A percentile compares a stretch with the other conserved stretches of the same genome.
Conservation (phyloP, 2,888 invertebrate genomes). For the Agelastica alni region DNA sequence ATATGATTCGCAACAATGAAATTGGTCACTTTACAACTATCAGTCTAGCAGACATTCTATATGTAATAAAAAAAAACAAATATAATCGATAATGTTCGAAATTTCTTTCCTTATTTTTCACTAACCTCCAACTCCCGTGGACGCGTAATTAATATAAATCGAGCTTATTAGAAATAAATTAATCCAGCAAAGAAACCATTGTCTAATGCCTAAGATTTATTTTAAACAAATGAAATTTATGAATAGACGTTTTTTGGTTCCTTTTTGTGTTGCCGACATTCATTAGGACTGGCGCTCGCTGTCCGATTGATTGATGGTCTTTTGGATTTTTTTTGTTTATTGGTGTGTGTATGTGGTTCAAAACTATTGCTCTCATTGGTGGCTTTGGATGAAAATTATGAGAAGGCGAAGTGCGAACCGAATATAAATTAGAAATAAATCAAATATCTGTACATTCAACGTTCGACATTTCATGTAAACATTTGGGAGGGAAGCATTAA, state of each 20-base stretch:
- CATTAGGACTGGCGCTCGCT: slow-evolving; percentile 46
- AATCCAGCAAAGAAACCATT: slow-evolving; percentile 46
- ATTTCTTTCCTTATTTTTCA: no score
- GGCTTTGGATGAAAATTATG: slow-evolving; percentile 19
- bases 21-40: no score
- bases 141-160: slow-evolving; percentile 36
- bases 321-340: slow-evolving; percentile 42
- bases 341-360: slow-evolving; percentile 17
- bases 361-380: background rate
- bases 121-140: no score
- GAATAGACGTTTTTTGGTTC: slow-evolving; percentile 47
- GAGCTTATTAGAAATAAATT: slow-evolving; percentile 45
- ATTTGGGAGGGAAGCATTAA: no score
- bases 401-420: no score
- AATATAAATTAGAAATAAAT: no score
- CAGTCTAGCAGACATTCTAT: no score
- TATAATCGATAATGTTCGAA: no score
- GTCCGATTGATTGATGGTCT: slow-evolving; percentile 47
- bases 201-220: slow-evolving; percentile 50
- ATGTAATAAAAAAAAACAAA: no score
- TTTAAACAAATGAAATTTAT: slow-evolving; percentile 52
- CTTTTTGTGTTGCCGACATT: slow-evolving; percentile 45
- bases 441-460: no score
- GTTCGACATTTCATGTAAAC: no score
- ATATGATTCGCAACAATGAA: no score